Evolutionary conservation across 2,113 vertebrate species (phyloP).

Genomic region (Helogale parvula): DNA sequence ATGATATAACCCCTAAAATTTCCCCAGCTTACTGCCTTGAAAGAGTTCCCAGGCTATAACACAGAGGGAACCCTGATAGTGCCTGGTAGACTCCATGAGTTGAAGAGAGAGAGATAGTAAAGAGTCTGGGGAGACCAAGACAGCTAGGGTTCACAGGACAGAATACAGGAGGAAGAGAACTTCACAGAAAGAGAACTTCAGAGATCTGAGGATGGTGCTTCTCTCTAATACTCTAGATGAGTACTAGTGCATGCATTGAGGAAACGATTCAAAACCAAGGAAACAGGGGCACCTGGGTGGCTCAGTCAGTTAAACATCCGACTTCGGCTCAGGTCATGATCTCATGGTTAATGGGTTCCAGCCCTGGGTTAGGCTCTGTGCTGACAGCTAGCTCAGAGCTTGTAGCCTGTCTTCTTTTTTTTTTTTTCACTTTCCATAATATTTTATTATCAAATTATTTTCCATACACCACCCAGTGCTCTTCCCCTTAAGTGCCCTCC

Average conservation of each 20-base stretch:
- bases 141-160: not conserved
- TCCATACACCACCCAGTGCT: no score
- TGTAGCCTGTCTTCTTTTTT: no score
- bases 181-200: not conserved
- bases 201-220: not conserved
- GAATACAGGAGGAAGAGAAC: not conserved
- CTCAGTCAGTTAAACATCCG: no score
- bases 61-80: not conserved
- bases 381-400: no score
- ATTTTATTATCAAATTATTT: no score
- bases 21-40: not conserved
- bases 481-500: no score
- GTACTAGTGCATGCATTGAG: not conserved
- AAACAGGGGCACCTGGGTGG: not conserved
- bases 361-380: no score
- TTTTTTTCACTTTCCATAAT: no score
- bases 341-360: no score
- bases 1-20: not conserved
- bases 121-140: not conserved
- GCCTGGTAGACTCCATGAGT: not conserved
- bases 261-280: not conserved
- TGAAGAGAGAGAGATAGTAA: not conserved
- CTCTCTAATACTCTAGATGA: not conserved
- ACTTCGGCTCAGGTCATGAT: no score
- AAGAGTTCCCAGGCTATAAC: not conserved